Evolutionary conservation across 1,140 invertebrate species (phyloP).

Genomic region (Anastrepha obliqua): DNA sequence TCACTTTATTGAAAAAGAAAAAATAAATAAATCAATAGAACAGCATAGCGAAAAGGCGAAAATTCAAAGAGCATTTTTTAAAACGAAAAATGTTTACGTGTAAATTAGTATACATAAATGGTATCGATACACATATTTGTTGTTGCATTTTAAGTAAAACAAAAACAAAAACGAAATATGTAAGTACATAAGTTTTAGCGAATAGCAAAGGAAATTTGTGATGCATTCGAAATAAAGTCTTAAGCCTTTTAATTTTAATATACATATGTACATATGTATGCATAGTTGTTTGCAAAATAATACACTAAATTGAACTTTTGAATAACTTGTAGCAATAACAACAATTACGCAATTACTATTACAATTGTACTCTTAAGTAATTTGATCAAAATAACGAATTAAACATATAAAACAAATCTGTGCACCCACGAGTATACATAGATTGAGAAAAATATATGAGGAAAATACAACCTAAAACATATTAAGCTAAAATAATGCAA

Average conservation of each 20-base stretch:
- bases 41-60: neutral
- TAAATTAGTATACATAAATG: neutral
- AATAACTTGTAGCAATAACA: slow-evolving; percentile 16
- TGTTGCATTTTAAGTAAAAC: neutral
- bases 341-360: neutral
- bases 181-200: slow-evolving; percentile 34
- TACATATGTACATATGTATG: neutral
- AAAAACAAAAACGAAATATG: neutral
- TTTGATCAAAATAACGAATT: slow-evolving; percentile 15
- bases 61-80: neutral
- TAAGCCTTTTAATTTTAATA: slow-evolving; percentile 32
- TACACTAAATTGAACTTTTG: neutral
- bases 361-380: neutral
- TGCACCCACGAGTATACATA: neutral
- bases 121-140: neutral
- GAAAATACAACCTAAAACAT: neutral
- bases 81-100: neutral
- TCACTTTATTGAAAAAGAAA: neutral
- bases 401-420: neutral
- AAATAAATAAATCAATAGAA: neutral
- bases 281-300: slow-evolving; percentile 44
- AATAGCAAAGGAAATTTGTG: slow-evolving; percentile 49
- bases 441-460: neutral
- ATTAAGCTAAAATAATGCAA: neutral
- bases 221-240: slow-evolving; percentile 49